These are phyloP conservation scores for Nemapogon koenigi DNA, from an alignment of 2,888 invertebrate species.

Conservation along the genomic window DNA sequence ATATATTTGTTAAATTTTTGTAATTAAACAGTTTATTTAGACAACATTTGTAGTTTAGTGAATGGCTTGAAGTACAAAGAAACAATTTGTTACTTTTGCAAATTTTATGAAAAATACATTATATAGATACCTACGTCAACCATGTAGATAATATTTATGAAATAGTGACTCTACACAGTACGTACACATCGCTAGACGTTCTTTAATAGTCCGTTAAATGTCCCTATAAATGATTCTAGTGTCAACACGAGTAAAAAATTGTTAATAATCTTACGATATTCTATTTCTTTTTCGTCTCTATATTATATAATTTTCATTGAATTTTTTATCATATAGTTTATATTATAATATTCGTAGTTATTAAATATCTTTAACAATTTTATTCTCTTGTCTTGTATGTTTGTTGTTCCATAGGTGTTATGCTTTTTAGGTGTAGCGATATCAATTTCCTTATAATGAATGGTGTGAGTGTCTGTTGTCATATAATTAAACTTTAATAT, in stretches of 20 bases:
- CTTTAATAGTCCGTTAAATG: neutral
- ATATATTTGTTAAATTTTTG: slow-evolving; percentile 59
- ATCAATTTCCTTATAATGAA: no score
- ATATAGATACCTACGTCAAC: slow-evolving; percentile 43
- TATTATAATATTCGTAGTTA: no score
- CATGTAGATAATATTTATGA: slow-evolving; percentile 51
- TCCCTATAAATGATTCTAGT: no score
- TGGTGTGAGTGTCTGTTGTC: no score
- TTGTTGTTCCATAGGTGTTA: no score
- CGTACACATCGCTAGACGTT: neutral
- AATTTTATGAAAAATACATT: slow-evolving; percentile 69
- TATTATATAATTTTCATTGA: slow-evolving; percentile 6
- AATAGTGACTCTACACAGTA: slow-evolving; percentile 55
- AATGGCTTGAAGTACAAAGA: slow-evolving; percentile 76
- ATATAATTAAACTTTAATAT: no score
- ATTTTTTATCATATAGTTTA: slow-evolving; percentile 3
- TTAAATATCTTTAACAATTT: slow-evolving; percentile 3
- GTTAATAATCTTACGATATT: slow-evolving; percentile 6
- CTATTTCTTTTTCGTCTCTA: slow-evolving; percentile 4
- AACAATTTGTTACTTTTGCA: slow-evolving; percentile 75
- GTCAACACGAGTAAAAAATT: neutral
- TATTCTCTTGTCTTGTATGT: no score
- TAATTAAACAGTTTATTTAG: slow-evolving; percentile 60
- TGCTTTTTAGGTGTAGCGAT: no score
- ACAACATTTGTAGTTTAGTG: slow-evolving; percentile 62